Conservation (phyloP, 2,797 vertebrate genomes). For the Arrhamphus sclerolepis region DNA sequence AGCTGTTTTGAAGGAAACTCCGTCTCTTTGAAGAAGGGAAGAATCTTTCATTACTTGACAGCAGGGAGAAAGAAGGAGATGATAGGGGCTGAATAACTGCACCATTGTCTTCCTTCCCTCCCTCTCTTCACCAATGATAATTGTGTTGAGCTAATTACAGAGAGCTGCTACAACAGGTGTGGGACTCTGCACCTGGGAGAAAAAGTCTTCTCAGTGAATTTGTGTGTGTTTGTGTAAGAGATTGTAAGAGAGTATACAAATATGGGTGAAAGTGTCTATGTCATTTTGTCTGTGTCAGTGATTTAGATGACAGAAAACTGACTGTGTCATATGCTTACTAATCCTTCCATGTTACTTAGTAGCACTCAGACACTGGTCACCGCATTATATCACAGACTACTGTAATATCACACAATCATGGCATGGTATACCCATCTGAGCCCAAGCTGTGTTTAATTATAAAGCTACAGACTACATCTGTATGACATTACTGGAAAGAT, state of each 20-base stretch:
- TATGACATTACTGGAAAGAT: conserved; percentile 79
- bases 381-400: conserved; percentile 54
- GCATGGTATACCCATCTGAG: conserved; percentile 51
- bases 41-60: conserved; percentile 87
- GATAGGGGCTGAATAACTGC: conserved; percentile 81
- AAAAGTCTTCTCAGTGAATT: conserved; percentile 25
- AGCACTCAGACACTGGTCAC: conserved; percentile 63
- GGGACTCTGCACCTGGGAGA: conserved; percentile 81
- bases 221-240: conserved; percentile 8
- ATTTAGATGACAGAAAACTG: conserved; percentile 59
- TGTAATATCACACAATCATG: conserved; percentile 58
- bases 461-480: conserved; percentile 71
- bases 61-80: conserved; percentile 76
- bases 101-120: conserved; percentile 79
- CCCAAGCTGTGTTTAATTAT: conserved; percentile 75
- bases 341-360: conserved; percentile 60
- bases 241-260: conserved; percentile 15
- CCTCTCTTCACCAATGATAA: conserved; percentile 76
- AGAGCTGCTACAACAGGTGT: conserved; percentile 84
- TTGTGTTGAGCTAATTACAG: conserved; percentile 86
- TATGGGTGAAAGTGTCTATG: conserved; percentile 72
- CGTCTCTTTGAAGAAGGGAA: conserved; percentile 83
- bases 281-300: conserved; percentile 55
- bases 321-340: conserved; percentile 72
- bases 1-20: conserved; percentile 85